A percentile compares a stretch with the other conserved stretches of the same genome.
These are phyloP conservation scores for Potamilus streckersoni DNA, from an alignment of 1,140 invertebrate species.

Conservation along the genomic window DNA sequence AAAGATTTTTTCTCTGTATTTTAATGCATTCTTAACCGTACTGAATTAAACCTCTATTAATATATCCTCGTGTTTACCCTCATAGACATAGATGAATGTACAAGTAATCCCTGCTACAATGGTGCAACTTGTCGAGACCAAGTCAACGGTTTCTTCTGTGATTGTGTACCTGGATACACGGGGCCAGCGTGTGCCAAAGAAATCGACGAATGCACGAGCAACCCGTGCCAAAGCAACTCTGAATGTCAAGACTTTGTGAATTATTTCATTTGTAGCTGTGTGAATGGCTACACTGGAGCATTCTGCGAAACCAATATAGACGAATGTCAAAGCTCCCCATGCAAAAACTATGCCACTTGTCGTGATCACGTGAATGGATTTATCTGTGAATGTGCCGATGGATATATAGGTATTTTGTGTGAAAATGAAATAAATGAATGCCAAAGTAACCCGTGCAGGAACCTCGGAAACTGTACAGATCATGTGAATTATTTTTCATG, in stretches of 20 bases:
- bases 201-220: slow-evolving; percentile 21
- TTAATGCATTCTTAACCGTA: too few species aligned
- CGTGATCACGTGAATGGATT: slow-evolving; percentile 62
- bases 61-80: too few species aligned
- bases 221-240: slow-evolving; percentile 33
- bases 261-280: slow-evolving; percentile 77
- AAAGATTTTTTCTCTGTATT: too few species aligned
- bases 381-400: slow-evolving; percentile 55
- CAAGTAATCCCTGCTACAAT: too few species aligned
- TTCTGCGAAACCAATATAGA: slow-evolving; percentile 79
- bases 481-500: slow-evolving; percentile 72
- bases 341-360: slow-evolving; percentile 86
- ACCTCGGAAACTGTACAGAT: slow-evolving; percentile 79
- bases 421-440: slow-evolving; percentile 87
- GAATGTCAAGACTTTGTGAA: slow-evolving; percentile 32
- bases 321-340: slow-evolving; percentile 88
- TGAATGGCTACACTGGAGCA: slow-evolving; percentile 71
- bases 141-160: too few species aligned
- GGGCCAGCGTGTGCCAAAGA: neutral
- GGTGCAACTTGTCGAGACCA: too few species aligned
- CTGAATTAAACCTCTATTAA: too few species aligned
- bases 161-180: too few species aligned
- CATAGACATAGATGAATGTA: too few species aligned
- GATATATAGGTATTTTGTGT: slow-evolving; percentile 90
- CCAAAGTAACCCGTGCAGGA: neutral